These are phyloP conservation scores for Xylota sylvarum DNA, from an alignment of 2,888 invertebrate genomes.

Conservation along the genomic window DNA sequence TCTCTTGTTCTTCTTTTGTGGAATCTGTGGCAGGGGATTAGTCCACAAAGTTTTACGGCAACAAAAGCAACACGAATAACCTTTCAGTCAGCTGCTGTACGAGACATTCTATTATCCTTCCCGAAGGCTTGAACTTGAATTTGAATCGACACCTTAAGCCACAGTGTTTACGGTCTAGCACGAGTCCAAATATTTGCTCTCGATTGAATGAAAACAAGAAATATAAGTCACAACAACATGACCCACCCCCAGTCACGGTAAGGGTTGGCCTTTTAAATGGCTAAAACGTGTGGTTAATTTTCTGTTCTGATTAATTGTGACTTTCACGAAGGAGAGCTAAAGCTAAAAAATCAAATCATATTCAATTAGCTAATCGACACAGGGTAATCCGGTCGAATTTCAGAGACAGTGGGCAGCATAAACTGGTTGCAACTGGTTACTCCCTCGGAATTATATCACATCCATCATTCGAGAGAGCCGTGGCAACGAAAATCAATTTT, in stretches of 20 bases:
- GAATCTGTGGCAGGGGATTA: background rate
- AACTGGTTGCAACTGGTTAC: conserved; percentile 9
- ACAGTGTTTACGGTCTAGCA: conserved; percentile 30
- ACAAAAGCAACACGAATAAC: background rate
- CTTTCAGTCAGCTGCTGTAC: background rate
- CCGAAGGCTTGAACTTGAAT: conserved; percentile 2
- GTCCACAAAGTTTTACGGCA: background rate
- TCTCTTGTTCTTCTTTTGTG: background rate
- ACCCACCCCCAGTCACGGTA: conserved; percentile 16
- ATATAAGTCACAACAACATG: conserved; percentile 29
- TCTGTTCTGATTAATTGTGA: conserved; percentile 35
- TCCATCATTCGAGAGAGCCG: conserved; percentile 19
- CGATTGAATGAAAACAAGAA: conserved; percentile 35
- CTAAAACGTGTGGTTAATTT: conserved; percentile 28
- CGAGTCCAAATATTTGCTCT: conserved; percentile 45
- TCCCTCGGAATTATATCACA: conserved; percentile 3
- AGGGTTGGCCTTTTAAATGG: conserved; percentile 35
- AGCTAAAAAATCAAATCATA: conserved; percentile 46
- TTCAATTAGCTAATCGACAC: conserved; percentile 49
- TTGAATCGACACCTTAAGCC: conserved; percentile 13
- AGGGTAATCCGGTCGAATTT: conserved; percentile 1
- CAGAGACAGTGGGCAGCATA: background rate
- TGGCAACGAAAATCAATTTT: conserved; percentile 65
- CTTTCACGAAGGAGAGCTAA: background rate
- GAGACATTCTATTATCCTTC: conserved; percentile 1